These are phyloP conservation scores for Meleagris gallopavo DNA, from an alignment of 2,113 vertebrate species.

Conservation along the genomic window DNA sequence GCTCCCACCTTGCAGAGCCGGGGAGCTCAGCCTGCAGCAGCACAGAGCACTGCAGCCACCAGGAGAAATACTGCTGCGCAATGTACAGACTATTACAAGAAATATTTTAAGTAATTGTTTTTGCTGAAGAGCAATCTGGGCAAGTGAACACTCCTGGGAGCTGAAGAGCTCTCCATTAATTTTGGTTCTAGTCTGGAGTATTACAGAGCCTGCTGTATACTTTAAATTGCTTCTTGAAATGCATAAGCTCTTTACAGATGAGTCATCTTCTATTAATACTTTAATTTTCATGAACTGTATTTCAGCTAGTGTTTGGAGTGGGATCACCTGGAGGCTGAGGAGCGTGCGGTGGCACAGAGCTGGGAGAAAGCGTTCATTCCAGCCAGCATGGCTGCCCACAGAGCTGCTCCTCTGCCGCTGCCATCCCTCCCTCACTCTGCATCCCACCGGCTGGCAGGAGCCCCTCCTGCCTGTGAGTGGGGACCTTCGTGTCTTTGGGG, in stretches of 20 bases:
- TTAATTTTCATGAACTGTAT: neutral
- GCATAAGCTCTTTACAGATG: neutral
- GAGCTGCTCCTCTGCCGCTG: neutral
- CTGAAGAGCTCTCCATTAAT: slow-evolving; percentile 65
- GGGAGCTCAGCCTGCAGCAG: neutral
- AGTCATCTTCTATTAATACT: neutral
- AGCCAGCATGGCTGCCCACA: neutral
- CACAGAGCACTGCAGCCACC: neutral
- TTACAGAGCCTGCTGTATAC: neutral
- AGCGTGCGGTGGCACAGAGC: neutral
- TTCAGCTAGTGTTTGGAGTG: neutral
- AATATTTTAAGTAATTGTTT: slow-evolving; percentile 48
- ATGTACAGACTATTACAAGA: neutral
- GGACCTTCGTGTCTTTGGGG: fast-evolving
- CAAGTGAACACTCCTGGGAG: slow-evolving; percentile 14
- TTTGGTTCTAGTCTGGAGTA: neutral
- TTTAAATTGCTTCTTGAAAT: slow-evolving; percentile 30
- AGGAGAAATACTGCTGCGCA: neutral
- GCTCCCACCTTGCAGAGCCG: neutral
- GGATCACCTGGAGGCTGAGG: neutral
- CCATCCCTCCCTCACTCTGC: fast-evolving
- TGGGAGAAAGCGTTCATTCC: fast-evolving
- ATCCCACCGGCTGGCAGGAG: fast-evolving
- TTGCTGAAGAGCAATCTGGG: slow-evolving; percentile 38
- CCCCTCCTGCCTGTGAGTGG: fast-evolving